Evolutionary conservation across 2,888 invertebrate genomes (phyloP), one percentile per base, ranked within the genome.

Genomic region (Uropetala carovei): DNA sequence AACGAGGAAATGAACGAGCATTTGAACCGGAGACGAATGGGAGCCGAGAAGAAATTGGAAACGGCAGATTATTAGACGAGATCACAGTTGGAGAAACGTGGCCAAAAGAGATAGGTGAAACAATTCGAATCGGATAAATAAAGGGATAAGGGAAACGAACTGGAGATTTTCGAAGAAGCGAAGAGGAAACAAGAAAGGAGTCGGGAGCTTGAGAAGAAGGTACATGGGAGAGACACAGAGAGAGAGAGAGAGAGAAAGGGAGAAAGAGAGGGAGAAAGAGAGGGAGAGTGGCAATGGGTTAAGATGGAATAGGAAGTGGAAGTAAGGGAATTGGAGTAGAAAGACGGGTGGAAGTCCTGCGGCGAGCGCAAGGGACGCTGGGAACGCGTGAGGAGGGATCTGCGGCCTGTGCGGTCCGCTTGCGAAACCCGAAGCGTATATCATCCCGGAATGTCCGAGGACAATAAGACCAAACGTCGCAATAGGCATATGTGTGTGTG

Each of bases 401-500:
- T 81, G 8, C 30, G 43, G 43, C 43, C n/a, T 81, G 22, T 81
- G 81, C 13, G 81, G 75, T 22, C 27, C 22, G 30, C 81, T 18
- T 27, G 81, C 22, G 58, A 84, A 56, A 84, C 84, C 84, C 58
- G 0, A 59, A 16, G 59, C 85, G 85, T 59, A 85, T 85, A 85
- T 85, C 85, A 85, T 85, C 59, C 58, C 85, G 85, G 27, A 85
- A 85, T 22, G 85, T 85, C 58, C 85, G 13, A 58, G 85, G 58
- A 85, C 85, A 85, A 85, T 85, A 58, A 85, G 58, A 57, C 22
- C 85, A 85, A 85, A 85, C 85, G 85, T 58, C 56, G 43, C 83
- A 16, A 43, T 83, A 57, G 83, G 83, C 9, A 30, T 82, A 16
- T 27, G 82, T 82, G 82, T 30, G 82, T 82, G n/a, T n/a, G n/a